Conservation (phyloP, 2,888 invertebrate genomes). For the Diaperis boleti region DNA sequence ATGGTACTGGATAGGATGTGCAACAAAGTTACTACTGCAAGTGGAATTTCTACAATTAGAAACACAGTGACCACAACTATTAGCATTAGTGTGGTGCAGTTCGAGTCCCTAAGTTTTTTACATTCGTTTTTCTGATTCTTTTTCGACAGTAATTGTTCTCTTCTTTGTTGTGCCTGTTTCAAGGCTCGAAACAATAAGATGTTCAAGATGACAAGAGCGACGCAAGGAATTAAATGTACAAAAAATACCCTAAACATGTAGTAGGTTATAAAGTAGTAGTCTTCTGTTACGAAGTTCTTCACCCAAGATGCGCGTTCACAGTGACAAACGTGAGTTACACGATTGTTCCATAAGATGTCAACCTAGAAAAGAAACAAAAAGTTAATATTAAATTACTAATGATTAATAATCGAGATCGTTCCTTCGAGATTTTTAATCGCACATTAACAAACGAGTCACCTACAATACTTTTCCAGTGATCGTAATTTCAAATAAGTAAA, state of each 20-base stretch:
- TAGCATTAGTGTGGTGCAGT: constrained; percentile 89
- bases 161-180: constrained; percentile 78
- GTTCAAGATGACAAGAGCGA: constrained; percentile 89
- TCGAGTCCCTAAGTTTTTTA: constrained; percentile 81
- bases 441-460: no score
- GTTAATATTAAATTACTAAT: no score
- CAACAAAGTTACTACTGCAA: constrained; percentile 84
- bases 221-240: constrained; percentile 92
- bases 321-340: constrained; percentile 76
- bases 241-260: constrained; percentile 89
- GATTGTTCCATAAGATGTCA: constrained; percentile 77
- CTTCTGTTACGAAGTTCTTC: constrained; percentile 72
- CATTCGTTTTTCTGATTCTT: constrained; percentile 78
- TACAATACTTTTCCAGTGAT: no score
- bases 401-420: no score
- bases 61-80: constrained; percentile 90
- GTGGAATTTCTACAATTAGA: constrained; percentile 84
- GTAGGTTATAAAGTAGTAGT: constrained; percentile 85
- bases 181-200: constrained; percentile 88
- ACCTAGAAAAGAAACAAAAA: constrained; percentile 69
- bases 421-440: no score
- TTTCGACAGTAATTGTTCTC: constrained; percentile 62
- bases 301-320: constrained; percentile 80
- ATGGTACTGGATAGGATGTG: constrained; percentile 83
- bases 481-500: no score